Conservation (phyloP, 2,888 invertebrate genomes). For the Drosophila neonasuta region DNA sequence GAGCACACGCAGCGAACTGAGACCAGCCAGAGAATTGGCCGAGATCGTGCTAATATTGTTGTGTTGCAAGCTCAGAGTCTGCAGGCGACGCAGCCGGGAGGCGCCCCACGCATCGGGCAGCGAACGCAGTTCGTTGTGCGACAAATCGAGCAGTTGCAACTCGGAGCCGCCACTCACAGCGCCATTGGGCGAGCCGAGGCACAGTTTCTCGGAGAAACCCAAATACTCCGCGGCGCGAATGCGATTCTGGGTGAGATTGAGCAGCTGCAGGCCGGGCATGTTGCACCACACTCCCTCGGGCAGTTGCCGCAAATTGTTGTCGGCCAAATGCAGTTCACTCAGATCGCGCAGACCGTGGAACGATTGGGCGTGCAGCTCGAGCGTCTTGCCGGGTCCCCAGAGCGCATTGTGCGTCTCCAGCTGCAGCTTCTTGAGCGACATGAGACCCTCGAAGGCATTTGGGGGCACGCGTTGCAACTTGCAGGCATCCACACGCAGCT, state of each 20-base stretch:
- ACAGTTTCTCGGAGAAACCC: slow-evolving; percentile 85
- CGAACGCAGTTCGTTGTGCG: slow-evolving; percentile 89
- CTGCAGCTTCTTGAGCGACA: slow-evolving; percentile 89
- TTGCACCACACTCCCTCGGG: slow-evolving; percentile 91
- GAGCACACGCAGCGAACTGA: slow-evolving; percentile 89
- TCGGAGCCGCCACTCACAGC: slow-evolving; percentile 85
- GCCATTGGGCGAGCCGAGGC: slow-evolving; percentile 78
- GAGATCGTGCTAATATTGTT: slow-evolving; percentile 92
- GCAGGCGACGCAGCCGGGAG: slow-evolving; percentile 89
- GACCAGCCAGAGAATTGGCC: slow-evolving; percentile 89
- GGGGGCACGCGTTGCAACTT: slow-evolving; percentile 90
- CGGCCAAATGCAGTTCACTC: slow-evolving; percentile 89
- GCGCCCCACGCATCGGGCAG: slow-evolving; percentile 89
- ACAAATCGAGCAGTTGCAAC: slow-evolving; percentile 90
- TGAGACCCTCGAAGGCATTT: slow-evolving; percentile 90
- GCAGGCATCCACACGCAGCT: slow-evolving; percentile 89
- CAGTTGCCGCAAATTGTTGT: slow-evolving; percentile 91
- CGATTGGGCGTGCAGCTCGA: slow-evolving; percentile 88
- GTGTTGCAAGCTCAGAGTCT: slow-evolving; percentile 90
- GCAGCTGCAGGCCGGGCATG: slow-evolving; percentile 89
- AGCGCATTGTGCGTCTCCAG: slow-evolving; percentile 91
- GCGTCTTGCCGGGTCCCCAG: slow-evolving; percentile 89
- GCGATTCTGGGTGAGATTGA: slow-evolving; percentile 93
- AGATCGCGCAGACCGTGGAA: slow-evolving; percentile 91
- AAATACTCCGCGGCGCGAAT: slow-evolving; percentile 90